Base-by-base conservation (phyloP, 1,140 invertebrate genomes). In the Galleria mellonella region DNA sequence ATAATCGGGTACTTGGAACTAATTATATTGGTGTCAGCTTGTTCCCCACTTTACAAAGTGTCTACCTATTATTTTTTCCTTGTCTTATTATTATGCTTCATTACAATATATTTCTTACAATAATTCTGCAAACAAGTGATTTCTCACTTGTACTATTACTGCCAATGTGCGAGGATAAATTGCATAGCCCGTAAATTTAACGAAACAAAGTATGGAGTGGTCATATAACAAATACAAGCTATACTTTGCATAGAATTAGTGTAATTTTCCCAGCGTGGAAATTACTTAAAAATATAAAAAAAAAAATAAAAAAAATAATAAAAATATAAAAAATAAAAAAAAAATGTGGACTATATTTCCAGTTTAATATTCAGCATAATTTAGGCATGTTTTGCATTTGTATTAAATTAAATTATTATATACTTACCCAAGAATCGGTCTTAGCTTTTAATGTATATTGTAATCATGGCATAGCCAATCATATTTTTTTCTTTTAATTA, bases 181-280 rank as follows among this genome's bases (percentile, higher is more conserved):
- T 67, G 74, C 82, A 85, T 83, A 85, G 79, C 74, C 82, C 82
- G 79, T 83, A 74, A 77, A 73, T 52, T 61, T 82, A 67, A 67
- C 60, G 76, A 84, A 70, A 79, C 82, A 83, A 83, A 83, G 78
- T 85, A 85, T 85, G 79, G 77, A 83, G 79, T 85, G 79, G 77
- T 83, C 72, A 75, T 74, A 75, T 81, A 74, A 83, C 50, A 78
- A 79, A 85, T 92, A 93, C 90, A 91, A 92, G 89, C 92, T 94
- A 93, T 94, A 94, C 92, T 93, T 93, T 93, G 92, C 92, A 94
- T 94, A 92, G 91, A 93, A 92, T 91, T 93, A 93, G 91, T 93
- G 92, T 89, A 92, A 91, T 92, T 92, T 92, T 92, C 90, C 90
- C 83, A 86, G 78, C 84, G 78, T 87, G 84, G 83, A 87, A 87